phyloP scores from a whole-genome alignment of 2,113 vertebrate species.

The Seriola rivoliana region DNA sequence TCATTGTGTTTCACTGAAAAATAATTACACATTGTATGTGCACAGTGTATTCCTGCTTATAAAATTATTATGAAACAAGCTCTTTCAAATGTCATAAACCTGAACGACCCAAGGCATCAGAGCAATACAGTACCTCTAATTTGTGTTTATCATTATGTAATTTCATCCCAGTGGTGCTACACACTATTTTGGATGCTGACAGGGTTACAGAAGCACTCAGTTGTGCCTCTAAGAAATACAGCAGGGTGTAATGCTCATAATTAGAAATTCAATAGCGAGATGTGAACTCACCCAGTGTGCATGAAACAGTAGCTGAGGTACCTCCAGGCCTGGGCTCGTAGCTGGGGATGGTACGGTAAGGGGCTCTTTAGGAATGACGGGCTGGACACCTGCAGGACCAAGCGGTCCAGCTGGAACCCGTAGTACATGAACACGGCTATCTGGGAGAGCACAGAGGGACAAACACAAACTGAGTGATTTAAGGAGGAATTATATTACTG shows the following conservation, averaged over 20 bases:
- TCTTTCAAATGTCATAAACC: neutral
- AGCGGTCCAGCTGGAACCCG: slow-evolving; percentile 90
- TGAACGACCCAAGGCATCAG: neutral
- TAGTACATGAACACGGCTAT: slow-evolving; percentile 96
- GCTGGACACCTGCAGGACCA: slow-evolving; percentile 95
- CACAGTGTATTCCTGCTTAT: slow-evolving; percentile 17
- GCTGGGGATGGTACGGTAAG: slow-evolving; percentile 94
- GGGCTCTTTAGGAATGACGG: slow-evolving; percentile 93
- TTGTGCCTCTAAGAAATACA: neutral
- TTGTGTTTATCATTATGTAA: neutral
- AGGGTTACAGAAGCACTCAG: neutral
- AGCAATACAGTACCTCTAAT: neutral
- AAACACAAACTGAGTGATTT: neutral
- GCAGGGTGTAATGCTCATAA: neutral
- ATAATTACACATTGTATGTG: slow-evolving; percentile 2
- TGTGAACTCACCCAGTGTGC: slow-evolving; percentile 94
- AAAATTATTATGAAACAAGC: neutral
- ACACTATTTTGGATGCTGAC: neutral
- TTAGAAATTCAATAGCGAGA: neutral
- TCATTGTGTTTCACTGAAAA: slow-evolving; percentile 5
- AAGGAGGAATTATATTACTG: neutral
- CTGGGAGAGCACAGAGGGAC: slow-evolving; percentile 72
- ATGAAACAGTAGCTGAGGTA: slow-evolving; percentile 98
- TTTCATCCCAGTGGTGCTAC: neutral
- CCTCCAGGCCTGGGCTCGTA: slow-evolving; percentile 94